Conservation (phyloP, 1,140 invertebrate genomes). For the Lordiphosa clarofinis region DNA sequence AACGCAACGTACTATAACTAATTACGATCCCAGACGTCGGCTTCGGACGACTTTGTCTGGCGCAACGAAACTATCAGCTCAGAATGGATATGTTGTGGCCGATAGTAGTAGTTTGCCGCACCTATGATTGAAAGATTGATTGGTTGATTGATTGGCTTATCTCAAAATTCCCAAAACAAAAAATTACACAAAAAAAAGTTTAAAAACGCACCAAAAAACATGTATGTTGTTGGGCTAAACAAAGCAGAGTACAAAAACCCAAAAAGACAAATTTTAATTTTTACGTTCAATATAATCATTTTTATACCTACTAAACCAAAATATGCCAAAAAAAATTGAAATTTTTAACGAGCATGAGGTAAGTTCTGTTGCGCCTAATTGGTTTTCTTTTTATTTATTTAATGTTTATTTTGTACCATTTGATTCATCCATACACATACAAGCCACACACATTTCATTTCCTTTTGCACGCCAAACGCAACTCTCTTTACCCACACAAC, state of each 20-base stretch:
- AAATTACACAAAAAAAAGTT: slow-evolving; percentile 11
- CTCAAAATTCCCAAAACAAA: slow-evolving; percentile 30
- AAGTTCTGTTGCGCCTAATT: slow-evolving; percentile 76
- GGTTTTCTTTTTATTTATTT: slow-evolving; percentile 45
- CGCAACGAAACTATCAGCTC: slow-evolving; percentile 57
- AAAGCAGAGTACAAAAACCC: slow-evolving; percentile 48
- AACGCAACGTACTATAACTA: slow-evolving; percentile 74
- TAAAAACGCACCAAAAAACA: slow-evolving; percentile 27
- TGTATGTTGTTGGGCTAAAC: slow-evolving; percentile 55
- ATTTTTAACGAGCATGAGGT: slow-evolving; percentile 73
- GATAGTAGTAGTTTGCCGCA: slow-evolving; percentile 73
- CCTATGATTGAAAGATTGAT: slow-evolving; percentile 44
- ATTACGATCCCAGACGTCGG: slow-evolving; percentile 77
- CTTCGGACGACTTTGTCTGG: slow-evolving; percentile 71
- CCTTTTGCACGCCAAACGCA: slow-evolving; percentile 31
- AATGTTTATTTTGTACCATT: slow-evolving; percentile 32
- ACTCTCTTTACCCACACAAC: slow-evolving; percentile 29
- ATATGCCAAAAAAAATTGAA: slow-evolving; percentile 40
- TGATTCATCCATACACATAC: slow-evolving; percentile 20
- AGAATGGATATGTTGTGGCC: slow-evolving; percentile 71
- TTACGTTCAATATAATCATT: slow-evolving; percentile 64
- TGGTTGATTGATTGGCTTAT: slow-evolving; percentile 33
- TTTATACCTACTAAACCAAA: slow-evolving; percentile 52
- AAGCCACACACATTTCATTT: slow-evolving; percentile 13
- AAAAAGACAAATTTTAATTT: slow-evolving; percentile 68